Evolutionary conservation across 1,140 invertebrate species (phyloP).

Genomic region (Himalopsyche phryganea): DNA sequence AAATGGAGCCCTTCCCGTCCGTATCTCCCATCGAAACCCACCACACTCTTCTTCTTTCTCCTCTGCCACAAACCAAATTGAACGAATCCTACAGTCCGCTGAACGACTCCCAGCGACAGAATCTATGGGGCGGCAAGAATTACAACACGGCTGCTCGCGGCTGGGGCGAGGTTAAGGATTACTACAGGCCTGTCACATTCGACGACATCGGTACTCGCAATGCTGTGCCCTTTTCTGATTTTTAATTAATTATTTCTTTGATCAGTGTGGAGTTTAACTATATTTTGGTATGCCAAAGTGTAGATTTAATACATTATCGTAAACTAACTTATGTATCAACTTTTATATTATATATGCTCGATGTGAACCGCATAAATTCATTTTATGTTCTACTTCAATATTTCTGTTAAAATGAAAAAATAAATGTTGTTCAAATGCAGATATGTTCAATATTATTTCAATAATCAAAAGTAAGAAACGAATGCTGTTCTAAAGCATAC

Average conservation of each 20-base stretch:
- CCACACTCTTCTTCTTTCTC: constrained; percentile 39
- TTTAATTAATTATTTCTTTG: constrained; percentile 41
- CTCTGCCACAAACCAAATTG: constrained; percentile 44
- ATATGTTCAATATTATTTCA: too few relatives aligned
- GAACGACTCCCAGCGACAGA: constrained; percentile 40
- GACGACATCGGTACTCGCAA: constrained; percentile 45
- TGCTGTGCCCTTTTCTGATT: constrained; percentile 58
- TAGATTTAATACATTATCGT: too few relatives aligned
- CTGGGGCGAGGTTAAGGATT: constrained; percentile 64
- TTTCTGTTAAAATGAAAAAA: too few relatives aligned
- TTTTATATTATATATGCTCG: too few relatives aligned
- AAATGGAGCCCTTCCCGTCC: constrained; percentile 50
- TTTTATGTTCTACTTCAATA: too few relatives aligned
- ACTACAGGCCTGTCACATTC: constrained; percentile 68
- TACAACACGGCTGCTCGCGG: constrained; percentile 80
- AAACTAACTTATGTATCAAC: too few relatives aligned
- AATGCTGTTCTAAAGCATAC: too few relatives aligned
- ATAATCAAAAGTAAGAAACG: too few relatives aligned
- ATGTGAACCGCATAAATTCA: too few relatives aligned
- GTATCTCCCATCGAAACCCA: constrained; percentile 36
- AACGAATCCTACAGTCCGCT: constrained; percentile 48
- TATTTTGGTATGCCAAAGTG: too few relatives aligned
- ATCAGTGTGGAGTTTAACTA: too few relatives aligned
- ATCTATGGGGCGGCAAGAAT: constrained; percentile 54
- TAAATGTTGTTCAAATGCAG: too few relatives aligned